These are phyloP conservation scores for Platycheirus albimanus DNA, from an alignment of 2,888 invertebrate species.

Conservation along the genomic window DNA sequence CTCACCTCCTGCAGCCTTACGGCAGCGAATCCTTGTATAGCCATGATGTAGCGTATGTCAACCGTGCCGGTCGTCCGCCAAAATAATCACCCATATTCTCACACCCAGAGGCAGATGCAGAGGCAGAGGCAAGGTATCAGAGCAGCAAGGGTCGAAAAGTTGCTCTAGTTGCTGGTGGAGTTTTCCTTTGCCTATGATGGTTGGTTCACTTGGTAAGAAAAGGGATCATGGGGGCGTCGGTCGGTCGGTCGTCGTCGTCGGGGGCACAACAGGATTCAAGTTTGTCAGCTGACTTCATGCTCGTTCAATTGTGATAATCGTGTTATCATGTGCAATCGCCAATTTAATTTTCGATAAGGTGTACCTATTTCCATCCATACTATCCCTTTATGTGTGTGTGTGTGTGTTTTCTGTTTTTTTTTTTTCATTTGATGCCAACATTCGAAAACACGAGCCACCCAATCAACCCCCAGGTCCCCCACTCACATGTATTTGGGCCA, in stretches of 20 bases:
- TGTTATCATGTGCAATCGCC: conserved; percentile 76
- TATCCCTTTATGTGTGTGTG: conserved; percentile 25
- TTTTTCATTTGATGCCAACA: conserved; percentile 24
- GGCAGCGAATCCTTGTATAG: conserved; percentile 19
- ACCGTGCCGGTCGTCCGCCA: conserved; percentile 56
- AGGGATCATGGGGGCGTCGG: conserved; percentile 7
- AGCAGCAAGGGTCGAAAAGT: conserved; percentile 40
- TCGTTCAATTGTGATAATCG: conserved; percentile 75
- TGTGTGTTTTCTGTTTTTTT: conserved; percentile 32
- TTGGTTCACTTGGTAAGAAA: conserved; percentile 20
- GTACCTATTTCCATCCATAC: conserved; percentile 67
- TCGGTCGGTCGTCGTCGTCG: too few relatives aligned
- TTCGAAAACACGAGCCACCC: conserved; percentile 42
- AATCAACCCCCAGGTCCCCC: conserved; percentile 31
- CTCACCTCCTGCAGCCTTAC: conserved; percentile 14
- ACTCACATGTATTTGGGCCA: conserved; percentile 60
- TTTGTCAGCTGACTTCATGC: conserved; percentile 75
- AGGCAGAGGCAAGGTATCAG: too few relatives aligned
- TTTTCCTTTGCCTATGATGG: not conserved
- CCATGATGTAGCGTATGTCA: conserved; percentile 48
- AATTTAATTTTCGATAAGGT: conserved; percentile 76
- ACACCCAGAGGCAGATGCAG: too few relatives aligned
- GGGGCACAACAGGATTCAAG: conserved; percentile 59
- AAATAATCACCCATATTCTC: conserved; percentile 51
- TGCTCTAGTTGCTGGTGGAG: conserved; percentile 18